Percentiles rank a stretch among this genome's conserved stretches.
phyloP scores from a whole-genome alignment of 1,140 invertebrate species.

The Drosophila punjabiensis region DNA sequence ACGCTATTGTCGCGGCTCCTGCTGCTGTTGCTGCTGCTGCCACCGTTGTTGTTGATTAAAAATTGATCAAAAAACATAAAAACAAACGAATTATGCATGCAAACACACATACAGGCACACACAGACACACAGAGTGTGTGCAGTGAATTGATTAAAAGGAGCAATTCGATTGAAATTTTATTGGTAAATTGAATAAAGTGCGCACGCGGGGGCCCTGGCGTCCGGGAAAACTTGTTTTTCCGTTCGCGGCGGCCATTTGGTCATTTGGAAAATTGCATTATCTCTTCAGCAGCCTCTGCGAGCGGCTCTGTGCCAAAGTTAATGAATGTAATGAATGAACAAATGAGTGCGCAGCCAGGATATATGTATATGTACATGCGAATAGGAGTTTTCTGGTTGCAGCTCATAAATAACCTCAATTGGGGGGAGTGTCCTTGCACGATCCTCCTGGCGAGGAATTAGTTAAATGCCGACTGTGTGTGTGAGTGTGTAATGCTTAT shows the following conservation, averaged over 20 bases:
- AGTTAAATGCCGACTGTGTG: not conserved
- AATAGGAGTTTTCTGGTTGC: not conserved
- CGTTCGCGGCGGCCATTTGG: slow-evolving; percentile 10
- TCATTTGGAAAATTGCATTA: slow-evolving; percentile 35
- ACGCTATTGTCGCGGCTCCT: slow-evolving; percentile 12
- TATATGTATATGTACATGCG: not conserved
- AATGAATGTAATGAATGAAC: slow-evolving; percentile 53
- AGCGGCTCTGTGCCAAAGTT: slow-evolving; percentile 14
- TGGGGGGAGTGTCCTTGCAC: slow-evolving; percentile 7
- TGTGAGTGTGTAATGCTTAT: not conserved
- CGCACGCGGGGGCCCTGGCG: slow-evolving; percentile 22
- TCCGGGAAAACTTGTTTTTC: slow-evolving; percentile 44
- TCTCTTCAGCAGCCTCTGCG: slow-evolving; percentile 35
- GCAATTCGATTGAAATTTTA: slow-evolving; percentile 84
- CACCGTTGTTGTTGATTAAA: slow-evolving; percentile 69
- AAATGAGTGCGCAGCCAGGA: slow-evolving; percentile 32
- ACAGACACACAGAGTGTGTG: slow-evolving; percentile 15
- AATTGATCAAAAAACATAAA: slow-evolving; percentile 81
- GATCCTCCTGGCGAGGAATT: slow-evolving; percentile 7
- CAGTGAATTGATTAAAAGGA: slow-evolving; percentile 84
- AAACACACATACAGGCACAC: not conserved
- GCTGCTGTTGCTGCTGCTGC: slow-evolving; percentile 7
- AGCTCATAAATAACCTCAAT: slow-evolving; percentile 26
- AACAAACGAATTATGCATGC: slow-evolving; percentile 75
- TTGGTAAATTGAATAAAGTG: slow-evolving; percentile 85